A percentile compares a stretch with the other conserved stretches of the same genome.
Conservation (phyloP, 2,113 vertebrate species). For the Takifugu flavidus region DNA sequence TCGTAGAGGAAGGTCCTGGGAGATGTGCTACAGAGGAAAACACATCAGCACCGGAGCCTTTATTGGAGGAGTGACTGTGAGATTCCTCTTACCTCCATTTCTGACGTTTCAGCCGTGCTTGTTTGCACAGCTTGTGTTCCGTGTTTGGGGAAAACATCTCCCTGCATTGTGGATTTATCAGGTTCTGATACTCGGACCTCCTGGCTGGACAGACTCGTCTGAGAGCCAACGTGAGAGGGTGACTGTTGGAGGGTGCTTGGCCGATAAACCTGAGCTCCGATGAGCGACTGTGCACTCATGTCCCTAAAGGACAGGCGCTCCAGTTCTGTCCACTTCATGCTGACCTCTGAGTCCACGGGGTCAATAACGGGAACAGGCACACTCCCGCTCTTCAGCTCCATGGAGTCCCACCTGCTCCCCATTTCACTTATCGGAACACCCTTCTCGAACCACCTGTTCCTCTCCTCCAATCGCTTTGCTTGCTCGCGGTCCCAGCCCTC, state of each 20-base stretch:
- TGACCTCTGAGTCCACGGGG: slow-evolving; percentile 81
- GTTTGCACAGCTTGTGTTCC: slow-evolving; percentile 30
- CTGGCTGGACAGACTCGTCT: slow-evolving; percentile 20
- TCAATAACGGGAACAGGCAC: slow-evolving; percentile 67
- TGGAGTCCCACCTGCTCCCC: slow-evolving; percentile 73
- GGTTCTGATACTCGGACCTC: slow-evolving; percentile 18
- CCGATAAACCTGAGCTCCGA: slow-evolving; percentile 45
- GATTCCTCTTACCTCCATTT: slow-evolving; percentile 80
- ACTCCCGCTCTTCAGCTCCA: slow-evolving; percentile 82
- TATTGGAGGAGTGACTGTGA: not conserved
- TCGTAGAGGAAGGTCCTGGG: slow-evolving; percentile 69
- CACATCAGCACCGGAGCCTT: not conserved
- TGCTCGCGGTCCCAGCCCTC: slow-evolving; percentile 86
- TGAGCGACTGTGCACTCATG: slow-evolving; percentile 65
- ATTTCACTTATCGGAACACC: slow-evolving; percentile 54
- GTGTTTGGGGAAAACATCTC: slow-evolving; percentile 17
- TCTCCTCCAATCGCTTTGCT: slow-evolving; percentile 77
- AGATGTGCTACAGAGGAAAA: not conserved
- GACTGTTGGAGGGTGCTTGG: slow-evolving; percentile 20
- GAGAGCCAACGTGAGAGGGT: slow-evolving; percentile 9
- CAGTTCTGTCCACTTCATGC: slow-evolving; percentile 90
- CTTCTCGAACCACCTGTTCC: slow-evolving; percentile 77
- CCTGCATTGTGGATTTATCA: slow-evolving; percentile 1
- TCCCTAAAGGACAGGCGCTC: slow-evolving; percentile 84
- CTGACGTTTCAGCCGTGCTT: slow-evolving; percentile 69